These are phyloP conservation scores for Drosophila multiciliata DNA, from an alignment of 2,888 invertebrate genomes.

Conservation along the genomic window DNA sequence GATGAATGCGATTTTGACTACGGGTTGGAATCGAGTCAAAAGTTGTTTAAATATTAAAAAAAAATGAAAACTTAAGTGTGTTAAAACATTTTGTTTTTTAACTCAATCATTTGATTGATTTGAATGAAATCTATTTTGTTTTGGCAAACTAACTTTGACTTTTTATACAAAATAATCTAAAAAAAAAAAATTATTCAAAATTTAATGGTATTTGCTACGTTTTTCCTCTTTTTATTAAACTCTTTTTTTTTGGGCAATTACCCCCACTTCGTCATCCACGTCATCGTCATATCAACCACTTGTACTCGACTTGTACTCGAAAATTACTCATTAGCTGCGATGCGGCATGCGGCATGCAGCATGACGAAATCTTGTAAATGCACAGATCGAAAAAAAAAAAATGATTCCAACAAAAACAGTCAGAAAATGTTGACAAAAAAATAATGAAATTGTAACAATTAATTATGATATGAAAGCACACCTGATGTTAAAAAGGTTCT, in stretches of 20 bases:
- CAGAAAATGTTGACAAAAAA: conserved; percentile 21
- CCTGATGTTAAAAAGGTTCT: conserved; percentile 14
- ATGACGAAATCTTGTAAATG: conserved; percentile 72
- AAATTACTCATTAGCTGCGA: conserved; percentile 67
- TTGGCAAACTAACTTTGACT: background rate
- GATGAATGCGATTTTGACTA: background rate
- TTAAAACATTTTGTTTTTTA: background rate
- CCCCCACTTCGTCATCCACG: background rate
- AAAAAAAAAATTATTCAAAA: background rate
- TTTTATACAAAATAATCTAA: background rate
- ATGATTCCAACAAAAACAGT: conserved; percentile 51
- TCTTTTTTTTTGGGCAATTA: background rate
- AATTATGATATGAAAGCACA: conserved; percentile 61
- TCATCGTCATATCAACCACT: background rate
- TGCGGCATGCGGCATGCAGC: conserved; percentile 24
- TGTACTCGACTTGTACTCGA: conserved; percentile 51
- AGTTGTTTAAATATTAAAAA: background rate
- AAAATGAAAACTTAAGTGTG: background rate
- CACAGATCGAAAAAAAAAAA: conserved; percentile 66
- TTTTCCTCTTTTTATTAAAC: background rate
- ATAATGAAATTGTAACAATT: conserved; percentile 77
- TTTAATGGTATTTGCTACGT: background rate
- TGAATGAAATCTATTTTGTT: background rate
- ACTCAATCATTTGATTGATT: background rate
- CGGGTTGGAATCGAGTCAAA: background rate